phyloP scores from a whole-genome alignment of 2,888 invertebrate genomes.

The Diachrysia chrysitis region DNA sequence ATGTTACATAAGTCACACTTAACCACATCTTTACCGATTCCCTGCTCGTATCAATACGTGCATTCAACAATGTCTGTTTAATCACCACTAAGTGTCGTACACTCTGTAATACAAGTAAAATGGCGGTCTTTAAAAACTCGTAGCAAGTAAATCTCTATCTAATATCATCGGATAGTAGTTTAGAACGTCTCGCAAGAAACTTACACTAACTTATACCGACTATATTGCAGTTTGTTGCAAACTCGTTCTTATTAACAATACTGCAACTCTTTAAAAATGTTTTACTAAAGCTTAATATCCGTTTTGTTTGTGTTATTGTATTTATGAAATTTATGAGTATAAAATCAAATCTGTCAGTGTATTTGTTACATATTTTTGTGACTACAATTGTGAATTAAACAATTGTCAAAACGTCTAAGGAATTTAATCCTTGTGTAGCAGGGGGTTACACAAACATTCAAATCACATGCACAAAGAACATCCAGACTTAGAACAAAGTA shows the following conservation, averaged over 20 bases:
- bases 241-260: slow-evolving; percentile 26
- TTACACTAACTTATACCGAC: slow-evolving; percentile 33
- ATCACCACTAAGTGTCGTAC: background rate
- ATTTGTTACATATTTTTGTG: no score
- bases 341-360: no score
- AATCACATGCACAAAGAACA: no score
- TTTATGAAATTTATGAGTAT: background rate
- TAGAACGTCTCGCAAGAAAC: slow-evolving; percentile 50
- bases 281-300: background rate
- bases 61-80: slow-evolving; percentile 35
- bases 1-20: no score
- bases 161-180: slow-evolving; percentile 70
- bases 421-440: no score
- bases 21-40: no score
- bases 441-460: no score
- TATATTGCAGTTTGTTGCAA: slow-evolving; percentile 58
- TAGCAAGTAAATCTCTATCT: slow-evolving; percentile 75
- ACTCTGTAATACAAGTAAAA: slow-evolving; percentile 50
- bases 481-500: no score
- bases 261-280: background rate
- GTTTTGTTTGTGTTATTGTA: background rate
- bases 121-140: slow-evolving; percentile 63
- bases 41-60: no score
- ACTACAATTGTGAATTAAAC: no score
- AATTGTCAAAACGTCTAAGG: no score